These are phyloP conservation scores for Nyctalus aviator DNA, from an alignment of 2,797 vertebrate species.

Conservation along the genomic window DNA sequence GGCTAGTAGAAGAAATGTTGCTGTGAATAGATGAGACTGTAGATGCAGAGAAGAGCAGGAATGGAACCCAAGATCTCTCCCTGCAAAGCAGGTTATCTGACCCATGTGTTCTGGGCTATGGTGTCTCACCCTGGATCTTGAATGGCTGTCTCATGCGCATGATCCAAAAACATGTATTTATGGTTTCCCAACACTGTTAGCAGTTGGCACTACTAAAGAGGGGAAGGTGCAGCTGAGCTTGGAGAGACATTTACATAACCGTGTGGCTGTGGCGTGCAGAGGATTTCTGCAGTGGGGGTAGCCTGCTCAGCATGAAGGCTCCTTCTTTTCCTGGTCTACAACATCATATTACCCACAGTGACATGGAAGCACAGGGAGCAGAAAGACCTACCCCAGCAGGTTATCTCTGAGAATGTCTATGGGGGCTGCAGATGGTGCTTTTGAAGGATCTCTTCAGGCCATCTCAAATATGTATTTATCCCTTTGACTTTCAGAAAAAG, in stretches of 20 bases:
- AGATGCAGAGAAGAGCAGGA: background rate
- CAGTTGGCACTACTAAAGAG: background rate
- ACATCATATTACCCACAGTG: rapidly evolving
- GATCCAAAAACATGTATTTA: rapidly evolving
- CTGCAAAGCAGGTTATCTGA: background rate
- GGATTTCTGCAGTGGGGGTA: background rate
- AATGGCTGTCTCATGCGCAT: background rate
- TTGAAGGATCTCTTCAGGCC: background rate
- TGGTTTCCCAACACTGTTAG: background rate
- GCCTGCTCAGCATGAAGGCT: rapidly evolving
- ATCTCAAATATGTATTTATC: background rate
- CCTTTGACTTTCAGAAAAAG: conserved; percentile 90
- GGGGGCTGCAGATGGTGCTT: background rate
- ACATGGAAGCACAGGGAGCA: rapidly evolving
- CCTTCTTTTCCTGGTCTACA: background rate
- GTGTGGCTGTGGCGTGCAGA: too few relatives aligned
- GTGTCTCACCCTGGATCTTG: background rate
- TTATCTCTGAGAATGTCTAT: background rate
- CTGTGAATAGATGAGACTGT: background rate
- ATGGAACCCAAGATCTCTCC: background rate
- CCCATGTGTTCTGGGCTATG: background rate
- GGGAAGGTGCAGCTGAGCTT: background rate
- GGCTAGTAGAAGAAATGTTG: background rate
- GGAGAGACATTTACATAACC: background rate
- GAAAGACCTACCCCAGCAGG: background rate